Percentiles rank a stretch among this genome's conserved stretches.
phyloP scores from a whole-genome alignment of 1,140 invertebrate species.

The Magallana angulata region DNA sequence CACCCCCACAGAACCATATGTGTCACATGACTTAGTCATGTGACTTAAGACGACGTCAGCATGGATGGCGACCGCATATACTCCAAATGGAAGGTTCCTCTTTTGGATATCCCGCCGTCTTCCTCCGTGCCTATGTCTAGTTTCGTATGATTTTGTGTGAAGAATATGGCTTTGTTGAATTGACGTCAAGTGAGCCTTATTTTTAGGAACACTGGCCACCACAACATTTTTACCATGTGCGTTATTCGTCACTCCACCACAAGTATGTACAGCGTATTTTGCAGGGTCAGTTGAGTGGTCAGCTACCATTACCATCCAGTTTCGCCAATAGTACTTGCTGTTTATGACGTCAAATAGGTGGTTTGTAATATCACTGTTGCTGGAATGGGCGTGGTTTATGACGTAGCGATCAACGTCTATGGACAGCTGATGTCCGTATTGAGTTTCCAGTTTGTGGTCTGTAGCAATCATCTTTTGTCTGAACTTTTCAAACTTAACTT shows the following conservation, averaged over 20 bases:
- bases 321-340: not conserved
- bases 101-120: not conserved
- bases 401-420: not conserved
- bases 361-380: conserved; percentile 3
- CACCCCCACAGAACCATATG: not conserved
- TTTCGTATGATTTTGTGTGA: not conserved
- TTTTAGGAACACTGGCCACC: not conserved
- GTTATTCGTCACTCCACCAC: not conserved
- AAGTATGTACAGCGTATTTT: not conserved
- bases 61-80: too few species aligned
- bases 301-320: not conserved
- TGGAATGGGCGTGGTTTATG: not conserved
- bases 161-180: not conserved
- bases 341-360: not conserved
- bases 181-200: not conserved
- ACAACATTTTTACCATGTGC: not conserved
- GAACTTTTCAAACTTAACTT: conserved; percentile 4
- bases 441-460: conserved; percentile 4
- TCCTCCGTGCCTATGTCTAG: not conserved
- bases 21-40: not conserved
- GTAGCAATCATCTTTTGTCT: not conserved
- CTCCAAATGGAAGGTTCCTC: too few species aligned
- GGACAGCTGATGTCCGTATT: not conserved
- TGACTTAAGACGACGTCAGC: not conserved
- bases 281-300: not conserved